phyloP scores from a whole-genome alignment of 1,140 invertebrate species.

The Theocolax elegans region DNA sequence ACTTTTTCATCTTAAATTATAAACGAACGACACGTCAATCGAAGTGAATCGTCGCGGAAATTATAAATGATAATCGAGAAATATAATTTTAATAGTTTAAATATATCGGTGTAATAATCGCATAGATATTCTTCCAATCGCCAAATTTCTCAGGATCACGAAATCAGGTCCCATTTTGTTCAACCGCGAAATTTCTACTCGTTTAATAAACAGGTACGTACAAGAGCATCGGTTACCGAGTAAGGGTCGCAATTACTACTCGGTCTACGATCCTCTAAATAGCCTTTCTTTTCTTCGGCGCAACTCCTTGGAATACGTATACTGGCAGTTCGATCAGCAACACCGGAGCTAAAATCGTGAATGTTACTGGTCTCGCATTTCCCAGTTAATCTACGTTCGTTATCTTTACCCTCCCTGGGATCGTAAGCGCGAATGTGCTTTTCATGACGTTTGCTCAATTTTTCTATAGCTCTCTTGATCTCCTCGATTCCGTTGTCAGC shows the following conservation, averaged over 20 bases:
- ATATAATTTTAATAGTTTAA: too few species aligned
- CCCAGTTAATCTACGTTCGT: constrained; percentile 85
- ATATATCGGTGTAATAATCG: too few species aligned
- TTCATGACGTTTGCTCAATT: constrained; percentile 82
- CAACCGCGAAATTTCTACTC: constrained; percentile 62
- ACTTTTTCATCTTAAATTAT: too few species aligned
- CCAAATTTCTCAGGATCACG: too few species aligned
- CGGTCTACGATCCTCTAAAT: constrained; percentile 93
- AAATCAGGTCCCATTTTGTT: constrained; percentile 30
- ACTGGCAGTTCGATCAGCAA: constrained; percentile 84
- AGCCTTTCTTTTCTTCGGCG: constrained; percentile 89
- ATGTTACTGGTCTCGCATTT: constrained; percentile 87
- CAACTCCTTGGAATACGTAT: constrained; percentile 85
- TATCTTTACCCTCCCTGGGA: constrained; percentile 83
- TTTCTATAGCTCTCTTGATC: constrained; percentile 85
- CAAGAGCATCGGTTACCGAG: constrained; percentile 77
- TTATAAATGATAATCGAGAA: too few species aligned
- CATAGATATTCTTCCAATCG: too few species aligned
- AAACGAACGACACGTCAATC: too few species aligned
- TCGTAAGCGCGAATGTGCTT: constrained; percentile 92
- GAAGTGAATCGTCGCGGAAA: too few species aligned
- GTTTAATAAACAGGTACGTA: constrained; percentile 77
- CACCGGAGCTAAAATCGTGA: constrained; percentile 83
- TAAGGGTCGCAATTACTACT: constrained; percentile 96
- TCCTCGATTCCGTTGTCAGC: constrained; percentile 80